Conservation (phyloP, 2,113 vertebrate genomes). For the Microtus montanus region DNA sequence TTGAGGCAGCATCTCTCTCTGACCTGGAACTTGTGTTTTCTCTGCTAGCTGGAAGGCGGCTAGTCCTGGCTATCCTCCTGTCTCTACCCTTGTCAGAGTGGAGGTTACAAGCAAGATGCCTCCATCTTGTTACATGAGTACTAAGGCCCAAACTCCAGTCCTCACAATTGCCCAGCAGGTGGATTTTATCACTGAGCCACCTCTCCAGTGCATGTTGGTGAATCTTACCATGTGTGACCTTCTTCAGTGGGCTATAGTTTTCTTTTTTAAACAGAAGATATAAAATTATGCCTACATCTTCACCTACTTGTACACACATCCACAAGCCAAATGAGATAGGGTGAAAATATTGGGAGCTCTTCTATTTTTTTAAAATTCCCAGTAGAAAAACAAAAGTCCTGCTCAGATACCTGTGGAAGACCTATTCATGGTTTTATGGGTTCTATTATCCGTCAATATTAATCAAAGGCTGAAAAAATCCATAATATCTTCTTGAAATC, state of each 20-base stretch:
- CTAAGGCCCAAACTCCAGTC: background rate
- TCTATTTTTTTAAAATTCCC: background rate
- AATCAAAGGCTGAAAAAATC: background rate
- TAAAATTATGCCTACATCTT: background rate
- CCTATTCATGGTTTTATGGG: background rate
- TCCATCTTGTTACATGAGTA: background rate
- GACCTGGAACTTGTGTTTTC: background rate
- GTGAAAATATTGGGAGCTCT: background rate
- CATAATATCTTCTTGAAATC: slow-evolving; percentile 9
- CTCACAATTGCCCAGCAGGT: background rate
- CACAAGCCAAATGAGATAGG: background rate
- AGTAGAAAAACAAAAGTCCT: background rate
- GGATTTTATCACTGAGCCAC: background rate
- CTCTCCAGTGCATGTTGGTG: background rate
- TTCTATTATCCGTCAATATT: background rate
- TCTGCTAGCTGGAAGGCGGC: background rate
- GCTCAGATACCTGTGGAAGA: background rate
- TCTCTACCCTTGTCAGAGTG: background rate
- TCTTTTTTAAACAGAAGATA: background rate
- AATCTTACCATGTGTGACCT: background rate
- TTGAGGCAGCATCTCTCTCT: background rate
- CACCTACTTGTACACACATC: background rate
- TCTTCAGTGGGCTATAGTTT: background rate
- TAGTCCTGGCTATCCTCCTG: background rate
- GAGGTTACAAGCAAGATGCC: no score